Conservation (phyloP, 92 coral and sea anemone genomes). For the Isaurus tuberculatus region DNA sequence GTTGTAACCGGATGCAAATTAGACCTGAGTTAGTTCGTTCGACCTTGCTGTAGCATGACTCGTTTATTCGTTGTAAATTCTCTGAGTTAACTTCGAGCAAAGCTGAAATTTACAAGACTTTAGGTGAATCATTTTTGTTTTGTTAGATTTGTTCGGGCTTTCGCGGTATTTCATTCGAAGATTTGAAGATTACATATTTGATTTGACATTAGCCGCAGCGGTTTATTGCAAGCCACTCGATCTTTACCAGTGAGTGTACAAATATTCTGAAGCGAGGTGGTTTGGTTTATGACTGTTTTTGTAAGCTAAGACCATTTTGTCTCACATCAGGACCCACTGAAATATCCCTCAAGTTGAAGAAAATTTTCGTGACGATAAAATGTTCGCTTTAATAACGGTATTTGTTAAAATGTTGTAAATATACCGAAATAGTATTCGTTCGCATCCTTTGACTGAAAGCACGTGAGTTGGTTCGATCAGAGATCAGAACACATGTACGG, state of each 20-base stretch:
- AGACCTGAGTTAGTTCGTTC: not conserved
- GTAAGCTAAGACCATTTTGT: not conserved
- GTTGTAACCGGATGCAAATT: not conserved
- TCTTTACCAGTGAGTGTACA: not conserved
- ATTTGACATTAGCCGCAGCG: slow-evolving; percentile 17
- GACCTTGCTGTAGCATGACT: not conserved
- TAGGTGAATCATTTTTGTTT: not conserved
- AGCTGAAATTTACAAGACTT: not conserved
- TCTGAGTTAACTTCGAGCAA: not conserved
- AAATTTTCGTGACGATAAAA: slow-evolving; percentile 10
- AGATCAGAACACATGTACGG: slow-evolving; percentile 8
- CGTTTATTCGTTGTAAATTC: not conserved
- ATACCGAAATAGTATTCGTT: not conserved
- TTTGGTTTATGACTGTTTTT: not conserved
- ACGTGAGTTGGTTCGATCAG: slow-evolving; percentile 44
- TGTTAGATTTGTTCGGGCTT: not conserved
- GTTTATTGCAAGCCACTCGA: not conserved
- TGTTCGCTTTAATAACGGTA: not conserved
- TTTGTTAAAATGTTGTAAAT: not conserved
- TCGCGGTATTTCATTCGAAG: not conserved
- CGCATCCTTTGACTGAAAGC: not conserved
- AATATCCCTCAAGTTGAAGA: not conserved
- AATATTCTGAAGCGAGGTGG: not conserved
- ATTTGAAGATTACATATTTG: not conserved
- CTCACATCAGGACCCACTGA: not conserved